Base-by-base conservation (phyloP, 1,140 invertebrate genomes). In the Heliconius melpomene region DNA sequence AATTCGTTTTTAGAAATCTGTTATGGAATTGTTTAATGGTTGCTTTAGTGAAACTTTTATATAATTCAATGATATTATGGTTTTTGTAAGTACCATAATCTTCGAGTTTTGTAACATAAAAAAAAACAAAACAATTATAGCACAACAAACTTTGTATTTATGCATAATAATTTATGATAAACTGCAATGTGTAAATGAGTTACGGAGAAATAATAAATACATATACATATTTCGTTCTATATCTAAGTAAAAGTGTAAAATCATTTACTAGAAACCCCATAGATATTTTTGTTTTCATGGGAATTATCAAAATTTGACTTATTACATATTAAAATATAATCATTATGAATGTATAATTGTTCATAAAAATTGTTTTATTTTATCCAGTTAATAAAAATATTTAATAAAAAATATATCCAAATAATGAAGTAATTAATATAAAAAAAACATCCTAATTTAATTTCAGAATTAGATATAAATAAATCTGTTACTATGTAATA, bases 1-100 rank as follows among this genome's bases (percentile, higher is more conserved):
- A 70, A 78, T 81, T 77, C 71, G 20, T 36, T 66, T 70, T 78
- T 81, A 74, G 75, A 78, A 66, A 78, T 78, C 60, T 78, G 57
- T 78, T 77, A 77, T 74, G 20, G 72, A 73, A 74, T 77, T 80
- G 71, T 76, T 18, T 77, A 77, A 50, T 73, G 38, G n/a, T 60
- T 70, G 36, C 52, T 54, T 40, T 26, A n/a, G 32, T 32, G 46
- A 26, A 75, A 54, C 36, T 77, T 46, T 70, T 29, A 70, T 71
- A 32, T 32, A 66, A 29, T 29, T 13, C 0, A 16, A 26, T 66
- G 23, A 29, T 66, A 66, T 29, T 66, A 66, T 29, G 60, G 26
- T 66, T 66, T 26, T 66, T 66, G 26, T 18, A 29, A 26, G 20
- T 23, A 7, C 7, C 1, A 23, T 23, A 1, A 23, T 57, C 6